A percentile compares a stretch with the other conserved stretches of the same genome.
Conservation (phyloP, 2,888 invertebrate species). For the Carpatolechia fugitivella region DNA sequence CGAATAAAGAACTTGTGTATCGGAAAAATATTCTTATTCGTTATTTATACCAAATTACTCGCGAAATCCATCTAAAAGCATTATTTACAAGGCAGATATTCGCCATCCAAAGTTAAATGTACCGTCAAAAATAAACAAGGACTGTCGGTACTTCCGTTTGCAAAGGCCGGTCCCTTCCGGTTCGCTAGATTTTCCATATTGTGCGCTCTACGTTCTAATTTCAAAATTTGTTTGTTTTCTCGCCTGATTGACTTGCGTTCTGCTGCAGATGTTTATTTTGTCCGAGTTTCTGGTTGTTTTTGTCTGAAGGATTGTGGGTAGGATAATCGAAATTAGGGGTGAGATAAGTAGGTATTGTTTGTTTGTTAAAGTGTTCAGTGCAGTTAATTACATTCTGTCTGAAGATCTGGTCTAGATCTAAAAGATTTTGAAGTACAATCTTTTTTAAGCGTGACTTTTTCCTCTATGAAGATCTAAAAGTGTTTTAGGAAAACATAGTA, state of each 20-base stretch:
- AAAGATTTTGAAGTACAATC: no score
- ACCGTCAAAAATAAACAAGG: conserved; percentile 49
- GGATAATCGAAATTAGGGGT: neutral
- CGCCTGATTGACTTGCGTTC: conserved; percentile 39
- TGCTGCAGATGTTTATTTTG: conserved; percentile 14
- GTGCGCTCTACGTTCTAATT: conserved; percentile 26
- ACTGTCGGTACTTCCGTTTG: conserved; percentile 15
- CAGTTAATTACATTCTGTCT: no score
- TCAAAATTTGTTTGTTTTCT: conserved; percentile 53
- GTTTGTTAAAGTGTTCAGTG: no score
- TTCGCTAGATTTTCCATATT: conserved; percentile 50
- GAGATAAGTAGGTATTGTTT: no score
- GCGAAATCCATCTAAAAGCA: conserved; percentile 14
- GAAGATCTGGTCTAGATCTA: no score
- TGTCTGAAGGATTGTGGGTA: conserved; percentile 1
- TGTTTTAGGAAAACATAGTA: no score
- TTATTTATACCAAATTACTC: conserved; percentile 1
- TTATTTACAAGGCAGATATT: conserved; percentile 10
- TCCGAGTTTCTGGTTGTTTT: conserved; percentile 1
- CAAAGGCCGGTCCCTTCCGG: conserved; percentile 52
- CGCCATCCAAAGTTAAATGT: conserved; percentile 38
- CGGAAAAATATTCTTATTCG: neutral
- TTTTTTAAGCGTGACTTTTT: no score
- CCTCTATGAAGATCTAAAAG: no score
- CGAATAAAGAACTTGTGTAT: neutral